These are phyloP conservation scores for Cynaeus angustus DNA, from an alignment of 2,888 invertebrate genomes.

Conservation along the genomic window DNA sequence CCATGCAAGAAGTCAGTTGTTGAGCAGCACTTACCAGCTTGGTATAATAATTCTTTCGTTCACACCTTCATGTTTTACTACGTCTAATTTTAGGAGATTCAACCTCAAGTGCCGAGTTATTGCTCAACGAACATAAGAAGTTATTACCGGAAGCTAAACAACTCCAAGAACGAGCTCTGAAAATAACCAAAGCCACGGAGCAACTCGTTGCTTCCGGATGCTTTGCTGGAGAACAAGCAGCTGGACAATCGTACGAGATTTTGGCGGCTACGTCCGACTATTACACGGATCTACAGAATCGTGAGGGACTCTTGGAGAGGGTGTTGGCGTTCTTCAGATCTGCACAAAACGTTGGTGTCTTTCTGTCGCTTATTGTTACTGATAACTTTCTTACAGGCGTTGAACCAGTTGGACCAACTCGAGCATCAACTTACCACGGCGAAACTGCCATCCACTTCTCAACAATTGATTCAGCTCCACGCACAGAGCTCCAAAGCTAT, in stretches of 20 bases:
- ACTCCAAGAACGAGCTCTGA: constrained; percentile 83
- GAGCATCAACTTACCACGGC: constrained; percentile 82
- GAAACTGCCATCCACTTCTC: constrained; percentile 78
- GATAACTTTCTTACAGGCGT: constrained; percentile 72
- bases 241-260: constrained; percentile 79
- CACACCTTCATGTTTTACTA: neutral
- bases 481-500: constrained; percentile 79
- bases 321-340: constrained; percentile 83
- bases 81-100: constrained; percentile 77
- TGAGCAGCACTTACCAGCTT: constrained; percentile 76
- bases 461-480: constrained; percentile 80
- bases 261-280: constrained; percentile 81
- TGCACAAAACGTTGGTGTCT: constrained; percentile 75
- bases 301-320: constrained; percentile 79
- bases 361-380: neutral
- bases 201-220: constrained; percentile 81
- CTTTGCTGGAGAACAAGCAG: constrained; percentile 81
- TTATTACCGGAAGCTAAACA: constrained; percentile 82
- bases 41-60: constrained; percentile 65
- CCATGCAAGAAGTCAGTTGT: constrained; percentile 74
- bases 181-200: constrained; percentile 85
- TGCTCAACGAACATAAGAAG: constrained; percentile 81
- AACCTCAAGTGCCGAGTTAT: constrained; percentile 78
- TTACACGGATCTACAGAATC: constrained; percentile 80
- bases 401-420: constrained; percentile 82